Conservation (phyloP, 2,113 vertebrate genomes). For the Choloepus hoffmanni region DNA sequence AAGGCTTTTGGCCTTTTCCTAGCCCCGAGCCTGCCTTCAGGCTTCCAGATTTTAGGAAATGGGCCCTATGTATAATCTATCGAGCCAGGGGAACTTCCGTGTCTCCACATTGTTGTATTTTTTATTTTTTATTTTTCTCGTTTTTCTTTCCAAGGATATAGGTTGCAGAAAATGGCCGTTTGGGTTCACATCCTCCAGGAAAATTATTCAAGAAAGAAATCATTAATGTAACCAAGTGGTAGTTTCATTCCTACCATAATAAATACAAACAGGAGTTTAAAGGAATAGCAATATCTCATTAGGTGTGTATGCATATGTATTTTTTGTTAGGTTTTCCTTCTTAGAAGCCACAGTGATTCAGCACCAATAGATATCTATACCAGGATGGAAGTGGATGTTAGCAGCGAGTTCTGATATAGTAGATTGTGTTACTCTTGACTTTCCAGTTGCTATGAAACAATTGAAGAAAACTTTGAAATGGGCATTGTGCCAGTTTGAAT, state of each 20-base stretch:
- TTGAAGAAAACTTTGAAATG: slow-evolving; percentile 19
- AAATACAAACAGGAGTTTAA: not conserved
- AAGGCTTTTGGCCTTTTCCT: too few species aligned
- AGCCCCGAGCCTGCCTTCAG: too few species aligned
- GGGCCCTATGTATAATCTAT: too few species aligned
- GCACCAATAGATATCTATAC: not conserved
- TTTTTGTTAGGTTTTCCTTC: not conserved
- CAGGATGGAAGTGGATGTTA: not conserved
- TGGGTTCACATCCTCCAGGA: not conserved
- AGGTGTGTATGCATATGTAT: not conserved
- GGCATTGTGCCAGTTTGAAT: too few species aligned
- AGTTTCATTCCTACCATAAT: not conserved
- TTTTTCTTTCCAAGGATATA: not conserved
- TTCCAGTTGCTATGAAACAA: not conserved
- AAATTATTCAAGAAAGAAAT: slow-evolving; percentile 6
- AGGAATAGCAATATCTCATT: not conserved
- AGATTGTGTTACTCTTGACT: not conserved
- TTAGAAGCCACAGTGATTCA: slow-evolving; percentile 6
- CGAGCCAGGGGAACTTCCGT: too few species aligned
- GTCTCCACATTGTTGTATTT: not conserved
- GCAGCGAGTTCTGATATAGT: not conserved
- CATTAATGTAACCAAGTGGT: not conserved
- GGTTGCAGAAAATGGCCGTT: not conserved
- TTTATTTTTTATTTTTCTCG: not conserved
- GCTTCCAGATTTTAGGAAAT: too few species aligned